phyloP scores from a whole-genome alignment of 2,888 invertebrate genomes.

The Seira sanloemensis region DNA sequence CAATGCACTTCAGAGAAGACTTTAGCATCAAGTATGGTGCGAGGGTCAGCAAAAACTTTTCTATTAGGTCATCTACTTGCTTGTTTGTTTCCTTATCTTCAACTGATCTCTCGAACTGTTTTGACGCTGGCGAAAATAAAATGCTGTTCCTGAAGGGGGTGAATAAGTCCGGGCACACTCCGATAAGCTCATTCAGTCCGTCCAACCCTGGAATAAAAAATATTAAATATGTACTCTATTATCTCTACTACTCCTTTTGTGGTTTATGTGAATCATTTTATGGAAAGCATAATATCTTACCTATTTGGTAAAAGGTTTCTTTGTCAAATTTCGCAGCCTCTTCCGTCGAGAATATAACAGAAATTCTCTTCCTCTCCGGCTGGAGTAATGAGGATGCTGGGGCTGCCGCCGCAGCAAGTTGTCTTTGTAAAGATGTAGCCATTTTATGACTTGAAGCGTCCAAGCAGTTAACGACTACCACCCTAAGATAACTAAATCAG shows the following conservation, averaged over 20 bases:
- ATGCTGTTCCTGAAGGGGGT: constrained; percentile 84
- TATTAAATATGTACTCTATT: no score
- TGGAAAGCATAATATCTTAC: constrained; percentile 78
- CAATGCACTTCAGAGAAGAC: constrained; percentile 91
- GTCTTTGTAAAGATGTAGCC: constrained; percentile 85
- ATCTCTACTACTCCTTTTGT: no score
- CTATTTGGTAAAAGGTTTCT: constrained; percentile 91
- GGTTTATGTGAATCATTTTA: no score
- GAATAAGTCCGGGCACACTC: constrained; percentile 83
- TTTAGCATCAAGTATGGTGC: constrained; percentile 93
- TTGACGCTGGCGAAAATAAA: constrained; percentile 84
- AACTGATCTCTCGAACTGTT: constrained; percentile 88
- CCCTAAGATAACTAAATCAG: no score
- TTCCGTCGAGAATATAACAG: constrained; percentile 91
- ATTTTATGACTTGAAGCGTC: constrained; percentile 62
- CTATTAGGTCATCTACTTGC: constrained; percentile 84
- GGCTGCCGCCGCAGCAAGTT: constrained; percentile 84
- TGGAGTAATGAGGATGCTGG: constrained; percentile 85
- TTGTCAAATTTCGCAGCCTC: constrained; percentile 92
- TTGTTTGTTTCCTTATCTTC: constrained; percentile 85
- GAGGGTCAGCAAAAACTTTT: constrained; percentile 86
- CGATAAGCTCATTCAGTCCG: constrained; percentile 89
- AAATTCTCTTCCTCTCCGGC: constrained; percentile 84
- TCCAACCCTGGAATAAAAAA: constrained; percentile 79
- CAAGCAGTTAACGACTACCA: no score